These are phyloP conservation scores for Papilio polyxenes DNA, from an alignment of 1,140 invertebrate species.

Conservation along the genomic window DNA sequence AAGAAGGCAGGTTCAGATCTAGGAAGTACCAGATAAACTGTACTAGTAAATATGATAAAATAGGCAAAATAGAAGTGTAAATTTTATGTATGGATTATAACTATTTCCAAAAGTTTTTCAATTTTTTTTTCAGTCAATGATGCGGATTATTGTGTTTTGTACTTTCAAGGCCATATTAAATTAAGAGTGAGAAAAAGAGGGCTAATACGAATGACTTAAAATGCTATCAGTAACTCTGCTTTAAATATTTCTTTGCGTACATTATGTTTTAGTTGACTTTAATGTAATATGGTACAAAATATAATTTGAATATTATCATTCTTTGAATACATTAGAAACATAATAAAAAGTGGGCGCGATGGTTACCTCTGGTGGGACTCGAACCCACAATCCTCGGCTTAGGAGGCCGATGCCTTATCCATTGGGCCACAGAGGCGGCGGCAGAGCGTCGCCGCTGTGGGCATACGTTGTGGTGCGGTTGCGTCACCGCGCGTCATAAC, in stretches of 20 bases:
- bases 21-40: constrained; percentile 4
- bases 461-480: constrained; percentile 38
- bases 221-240: neutral
- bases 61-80: neutral
- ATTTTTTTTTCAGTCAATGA: no score
- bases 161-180: neutral
- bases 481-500: constrained; percentile 64
- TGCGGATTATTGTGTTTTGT: no score
- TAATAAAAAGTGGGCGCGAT: constrained; percentile 56
- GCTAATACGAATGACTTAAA: neutral
- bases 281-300: neutral
- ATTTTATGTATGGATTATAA: neutral
- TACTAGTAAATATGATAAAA: neutral
- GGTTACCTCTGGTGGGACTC: constrained; percentile 86
- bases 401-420: constrained; percentile 89
- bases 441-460: constrained; percentile 51
- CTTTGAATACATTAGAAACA: neutral
- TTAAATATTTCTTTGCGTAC: neutral
- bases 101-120: neutral
- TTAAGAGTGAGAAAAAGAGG: neutral
- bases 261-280: neutral
- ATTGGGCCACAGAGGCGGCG: constrained; percentile 86
- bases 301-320: neutral
- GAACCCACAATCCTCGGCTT: constrained; percentile 88
- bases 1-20: constrained; percentile 1